phyloP scores from a whole-genome alignment of 2,113 vertebrate genomes.

The Sinocyclocheilus anophthalmus region DNA sequence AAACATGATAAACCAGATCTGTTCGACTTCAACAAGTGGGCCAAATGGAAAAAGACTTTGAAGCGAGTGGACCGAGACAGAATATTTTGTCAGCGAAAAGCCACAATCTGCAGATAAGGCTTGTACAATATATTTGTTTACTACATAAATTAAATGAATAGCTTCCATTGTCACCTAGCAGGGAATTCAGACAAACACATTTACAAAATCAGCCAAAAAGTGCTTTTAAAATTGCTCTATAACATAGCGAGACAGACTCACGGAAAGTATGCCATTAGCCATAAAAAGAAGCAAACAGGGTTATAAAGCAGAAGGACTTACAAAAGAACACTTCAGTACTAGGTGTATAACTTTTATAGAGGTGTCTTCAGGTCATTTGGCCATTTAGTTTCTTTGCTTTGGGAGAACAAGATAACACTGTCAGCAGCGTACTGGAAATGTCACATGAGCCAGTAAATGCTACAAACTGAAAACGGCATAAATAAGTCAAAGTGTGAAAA shows the following conservation, averaged over 20 bases:
- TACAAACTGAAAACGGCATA: not conserved
- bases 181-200: slow-evolving; percentile 24
- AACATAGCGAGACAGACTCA: not conserved
- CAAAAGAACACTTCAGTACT: slow-evolving; percentile 1
- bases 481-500: not conserved
- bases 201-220: slow-evolving; percentile 22
- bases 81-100: slow-evolving; percentile 13
- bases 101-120: not conserved
- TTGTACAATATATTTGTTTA: slow-evolving; percentile 11
- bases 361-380: not conserved
- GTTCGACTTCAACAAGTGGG: not conserved
- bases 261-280: slow-evolving; percentile 23
- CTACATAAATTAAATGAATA: slow-evolving; percentile 8
- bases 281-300: slow-evolving; percentile 28
- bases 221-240: slow-evolving; percentile 16
- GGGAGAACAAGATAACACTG: not conserved
- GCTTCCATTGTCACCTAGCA: slow-evolving; percentile 23
- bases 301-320: slow-evolving; percentile 25
- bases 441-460: not conserved
- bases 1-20: not conserved
- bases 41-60: not conserved
- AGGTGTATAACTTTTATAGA: not conserved
- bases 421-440: not conserved
- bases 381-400: not conserved
- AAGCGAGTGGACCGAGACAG: not conserved